phyloP scores from a whole-genome alignment of 2,888 invertebrate genomes.

The Nipponacmea schrenckii region DNA sequence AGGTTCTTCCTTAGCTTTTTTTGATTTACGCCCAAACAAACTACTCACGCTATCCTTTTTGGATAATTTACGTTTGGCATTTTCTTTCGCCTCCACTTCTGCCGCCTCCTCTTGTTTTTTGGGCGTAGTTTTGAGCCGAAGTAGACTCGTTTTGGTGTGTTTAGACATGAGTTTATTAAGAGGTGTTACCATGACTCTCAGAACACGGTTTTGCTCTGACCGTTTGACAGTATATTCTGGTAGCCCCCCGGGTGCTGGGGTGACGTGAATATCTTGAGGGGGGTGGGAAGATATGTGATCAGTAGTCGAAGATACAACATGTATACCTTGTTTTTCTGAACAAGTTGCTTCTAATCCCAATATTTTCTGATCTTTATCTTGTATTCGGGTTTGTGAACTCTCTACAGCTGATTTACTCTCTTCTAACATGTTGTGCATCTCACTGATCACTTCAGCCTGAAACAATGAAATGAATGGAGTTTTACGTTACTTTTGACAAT shows the following conservation, averaged over 20 bases:
- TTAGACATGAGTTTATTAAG: conserved; percentile 38
- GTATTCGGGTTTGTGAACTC: conserved; percentile 47
- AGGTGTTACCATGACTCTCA: conserved; percentile 47
- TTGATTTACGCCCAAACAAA: background rate
- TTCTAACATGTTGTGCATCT: conserved; percentile 70
- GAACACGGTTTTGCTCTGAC: conserved; percentile 33
- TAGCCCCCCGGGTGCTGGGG: background rate
- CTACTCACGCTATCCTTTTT: conserved; percentile 23
- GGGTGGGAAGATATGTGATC: background rate
- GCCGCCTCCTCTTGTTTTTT: conserved; percentile 29
- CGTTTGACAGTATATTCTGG: conserved; percentile 24
- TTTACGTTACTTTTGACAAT: background rate
- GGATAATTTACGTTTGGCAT: conserved; percentile 16
- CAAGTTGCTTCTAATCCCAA: conserved; percentile 35
- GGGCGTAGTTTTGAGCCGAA: conserved; percentile 48
- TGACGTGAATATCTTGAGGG: background rate
- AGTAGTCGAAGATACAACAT: background rate
- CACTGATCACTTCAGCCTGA: conserved; percentile 47
- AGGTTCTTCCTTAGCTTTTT: conserved; percentile 5
- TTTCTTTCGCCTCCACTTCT: background rate
- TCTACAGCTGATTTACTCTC: conserved; percentile 54
- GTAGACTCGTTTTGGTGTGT: conserved; percentile 54
- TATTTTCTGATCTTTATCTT: conserved; percentile 41
- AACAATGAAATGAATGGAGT: conserved; percentile 14
- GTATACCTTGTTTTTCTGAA: conserved; percentile 47